These are phyloP conservation scores for Akabosia matsudoensis DNA, from an alignment of 1,140 invertebrate species.

Conservation along the genomic window DNA sequence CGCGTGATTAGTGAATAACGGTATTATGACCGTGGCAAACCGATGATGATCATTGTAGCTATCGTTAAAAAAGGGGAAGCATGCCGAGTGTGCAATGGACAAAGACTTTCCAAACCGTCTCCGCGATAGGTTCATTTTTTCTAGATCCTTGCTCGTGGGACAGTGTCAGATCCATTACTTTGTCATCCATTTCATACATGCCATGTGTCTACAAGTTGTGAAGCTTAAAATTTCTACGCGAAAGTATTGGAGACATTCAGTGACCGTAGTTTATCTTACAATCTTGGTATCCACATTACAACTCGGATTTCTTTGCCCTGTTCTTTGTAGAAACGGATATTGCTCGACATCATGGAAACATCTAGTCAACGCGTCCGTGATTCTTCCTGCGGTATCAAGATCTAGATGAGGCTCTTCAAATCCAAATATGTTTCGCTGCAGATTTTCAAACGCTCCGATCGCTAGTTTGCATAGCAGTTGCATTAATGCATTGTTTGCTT, in stretches of 20 bases:
- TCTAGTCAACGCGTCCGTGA: background rate
- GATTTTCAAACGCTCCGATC: background rate
- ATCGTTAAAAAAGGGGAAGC: conserved; percentile 12
- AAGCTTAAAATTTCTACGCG: no score
- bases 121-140: conserved; percentile 19
- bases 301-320: background rate
- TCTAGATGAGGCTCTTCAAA: background rate
- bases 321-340: conserved; percentile 6
- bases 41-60: conserved; percentile 29
- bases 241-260: background rate
- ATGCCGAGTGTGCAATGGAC: conserved; percentile 14
- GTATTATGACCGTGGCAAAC: conserved; percentile 11
- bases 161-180: background rate
- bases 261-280: background rate
- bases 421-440: background rate
- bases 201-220: conserved; percentile 1
- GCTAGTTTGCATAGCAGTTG: no score
- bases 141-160: background rate
- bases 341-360: background rate
- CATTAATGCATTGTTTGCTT: no score
- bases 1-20: conserved; percentile 22
- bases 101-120: conserved; percentile 33
- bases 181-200: background rate
- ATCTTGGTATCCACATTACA: conserved; percentile 4
- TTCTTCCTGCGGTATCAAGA: background rate